Conservation (phyloP, 2,113 vertebrate species). For the Sigmodon hispidus region DNA sequence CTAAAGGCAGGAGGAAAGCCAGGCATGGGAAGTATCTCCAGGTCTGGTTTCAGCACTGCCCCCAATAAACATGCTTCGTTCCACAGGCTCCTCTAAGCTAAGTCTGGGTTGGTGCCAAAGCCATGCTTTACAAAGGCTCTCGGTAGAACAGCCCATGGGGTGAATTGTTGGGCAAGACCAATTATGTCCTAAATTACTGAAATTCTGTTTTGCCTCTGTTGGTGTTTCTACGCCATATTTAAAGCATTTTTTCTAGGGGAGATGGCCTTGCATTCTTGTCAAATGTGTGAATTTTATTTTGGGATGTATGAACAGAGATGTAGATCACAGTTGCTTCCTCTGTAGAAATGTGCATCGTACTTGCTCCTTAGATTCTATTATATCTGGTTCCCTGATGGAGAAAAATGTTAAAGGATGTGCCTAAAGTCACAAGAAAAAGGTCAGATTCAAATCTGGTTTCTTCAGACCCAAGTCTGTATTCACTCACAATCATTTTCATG, state of each 20-base stretch:
- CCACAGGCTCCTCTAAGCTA: constrained; percentile 65
- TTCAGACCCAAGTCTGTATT: not conserved
- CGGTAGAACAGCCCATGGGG: constrained; percentile 70
- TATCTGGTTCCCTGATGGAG: not conserved
- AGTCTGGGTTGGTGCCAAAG: constrained; percentile 81
- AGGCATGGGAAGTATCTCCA: constrained; percentile 79
- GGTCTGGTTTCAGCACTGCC: constrained; percentile 80
- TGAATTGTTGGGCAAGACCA: constrained; percentile 79
- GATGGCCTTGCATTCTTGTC: constrained; percentile 34
- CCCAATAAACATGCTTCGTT: constrained; percentile 81
- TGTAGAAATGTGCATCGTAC: not conserved
- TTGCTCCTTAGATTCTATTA: not conserved
- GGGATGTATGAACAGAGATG: not conserved
- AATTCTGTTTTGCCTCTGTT: constrained; percentile 69
- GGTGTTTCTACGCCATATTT: constrained; percentile 72
- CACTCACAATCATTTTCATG: not conserved
- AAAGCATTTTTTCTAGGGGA: constrained; percentile 64
- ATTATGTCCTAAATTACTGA: constrained; percentile 82
- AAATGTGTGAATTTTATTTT: constrained; percentile 52
- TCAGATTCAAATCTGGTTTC: not conserved
- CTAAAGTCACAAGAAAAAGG: not conserved
- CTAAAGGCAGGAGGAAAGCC: constrained; percentile 81
- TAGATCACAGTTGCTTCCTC: not conserved
- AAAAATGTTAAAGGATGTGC: not conserved
- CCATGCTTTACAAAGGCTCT: constrained; percentile 74